These are phyloP conservation scores for Anser brachyrhynchus DNA, from an alignment of 2,113 vertebrate species.

Conservation along the genomic window DNA sequence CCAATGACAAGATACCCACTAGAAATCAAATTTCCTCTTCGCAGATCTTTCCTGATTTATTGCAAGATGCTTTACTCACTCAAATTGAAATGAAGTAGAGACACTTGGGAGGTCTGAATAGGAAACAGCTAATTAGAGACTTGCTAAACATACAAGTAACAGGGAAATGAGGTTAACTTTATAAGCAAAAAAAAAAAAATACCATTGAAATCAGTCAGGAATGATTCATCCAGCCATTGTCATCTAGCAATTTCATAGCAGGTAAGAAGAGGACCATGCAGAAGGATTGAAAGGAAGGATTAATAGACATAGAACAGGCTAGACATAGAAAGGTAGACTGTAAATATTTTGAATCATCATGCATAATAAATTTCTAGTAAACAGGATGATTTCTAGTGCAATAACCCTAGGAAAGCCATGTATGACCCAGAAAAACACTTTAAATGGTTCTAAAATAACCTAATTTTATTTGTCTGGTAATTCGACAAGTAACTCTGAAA, in stretches of 20 bases:
- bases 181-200: neutral
- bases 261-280: neutral
- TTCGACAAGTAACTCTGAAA: neutral
- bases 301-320: neutral
- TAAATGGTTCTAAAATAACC: neutral
- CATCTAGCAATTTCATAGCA: neutral
- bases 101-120: slow-evolving; percentile 12
- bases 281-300: neutral
- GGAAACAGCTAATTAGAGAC: slow-evolving; percentile 25
- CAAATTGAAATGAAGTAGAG: neutral
- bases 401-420: neutral
- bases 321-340: neutral
- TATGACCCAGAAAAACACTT: neutral
- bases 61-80: neutral
- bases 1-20: neutral
- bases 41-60: neutral
- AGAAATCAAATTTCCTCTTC: slow-evolving; percentile 1
- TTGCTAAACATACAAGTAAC: neutral
- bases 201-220: neutral
- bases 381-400: neutral
- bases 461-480: neutral
- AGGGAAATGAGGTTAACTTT: slow-evolving; percentile 31
- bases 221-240: neutral
- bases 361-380: neutral
- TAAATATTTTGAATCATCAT: neutral